A percentile compares a stretch with the other conserved stretches of the same genome.
phyloP scores from a whole-genome alignment of 2,888 invertebrate species.

The Cinara cedri region DNA sequence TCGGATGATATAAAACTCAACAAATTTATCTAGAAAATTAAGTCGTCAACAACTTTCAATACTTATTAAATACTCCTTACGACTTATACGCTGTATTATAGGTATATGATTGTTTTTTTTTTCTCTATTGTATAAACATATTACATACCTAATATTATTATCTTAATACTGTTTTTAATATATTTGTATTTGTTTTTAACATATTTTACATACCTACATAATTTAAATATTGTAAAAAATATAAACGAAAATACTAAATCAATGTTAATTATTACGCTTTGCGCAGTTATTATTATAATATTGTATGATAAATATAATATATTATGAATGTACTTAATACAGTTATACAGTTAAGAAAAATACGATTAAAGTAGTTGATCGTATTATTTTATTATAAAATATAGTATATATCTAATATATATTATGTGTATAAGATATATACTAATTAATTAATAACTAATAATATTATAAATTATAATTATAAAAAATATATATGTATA shows the following conservation, averaged over 20 bases:
- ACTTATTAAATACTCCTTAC: background rate
- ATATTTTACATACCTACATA: background rate
- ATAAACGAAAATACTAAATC: background rate
- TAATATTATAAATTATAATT: background rate
- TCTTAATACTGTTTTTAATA: constrained; percentile 12
- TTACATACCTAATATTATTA: background rate
- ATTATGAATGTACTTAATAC: constrained; percentile 17
- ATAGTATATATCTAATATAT: too few species aligned
- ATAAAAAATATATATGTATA: too few species aligned
- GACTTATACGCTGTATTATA: background rate
- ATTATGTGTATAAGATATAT: background rate
- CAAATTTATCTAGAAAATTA: background rate
- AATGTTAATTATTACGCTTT: constrained; percentile 19
- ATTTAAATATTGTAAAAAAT: background rate
- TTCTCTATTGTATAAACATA: background rate
- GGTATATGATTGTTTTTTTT: background rate
- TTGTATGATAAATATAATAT: constrained; percentile 33
- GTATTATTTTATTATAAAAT: background rate
- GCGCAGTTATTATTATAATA: constrained; percentile 8
- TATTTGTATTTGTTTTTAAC: constrained; percentile 18
- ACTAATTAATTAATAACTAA: background rate
- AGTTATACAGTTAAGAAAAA: background rate
- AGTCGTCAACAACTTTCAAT: background rate
- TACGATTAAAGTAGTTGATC: constrained; percentile 17
- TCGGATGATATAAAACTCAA: background rate